phyloP scores from a whole-genome alignment of 2,797 vertebrate species.

The Urocyon cinereoargenteus region DNA sequence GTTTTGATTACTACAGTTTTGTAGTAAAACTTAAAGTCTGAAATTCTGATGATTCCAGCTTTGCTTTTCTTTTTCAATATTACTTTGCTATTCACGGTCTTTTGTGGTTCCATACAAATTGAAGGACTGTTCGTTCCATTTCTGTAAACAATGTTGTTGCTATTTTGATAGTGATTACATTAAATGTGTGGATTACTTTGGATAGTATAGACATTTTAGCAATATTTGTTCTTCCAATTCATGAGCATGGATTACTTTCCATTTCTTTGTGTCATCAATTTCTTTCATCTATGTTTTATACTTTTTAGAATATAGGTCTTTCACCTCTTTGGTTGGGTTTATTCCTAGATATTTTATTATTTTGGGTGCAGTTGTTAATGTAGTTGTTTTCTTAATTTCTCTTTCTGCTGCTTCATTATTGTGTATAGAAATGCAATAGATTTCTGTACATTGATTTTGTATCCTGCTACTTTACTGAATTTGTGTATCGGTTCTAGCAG shows the following conservation, averaged over 20 bases:
- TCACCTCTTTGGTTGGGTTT: neutral
- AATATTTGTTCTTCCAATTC: neutral
- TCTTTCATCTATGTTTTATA: neutral
- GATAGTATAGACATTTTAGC: neutral
- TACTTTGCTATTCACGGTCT: neutral
- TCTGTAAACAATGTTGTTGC: neutral
- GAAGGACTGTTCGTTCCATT: neutral
- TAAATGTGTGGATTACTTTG: neutral
- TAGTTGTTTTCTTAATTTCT: neutral
- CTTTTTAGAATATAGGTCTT: neutral
- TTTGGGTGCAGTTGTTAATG: neutral
- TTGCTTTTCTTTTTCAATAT: neutral
- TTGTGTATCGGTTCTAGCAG: neutral
- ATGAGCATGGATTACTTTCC: neutral
- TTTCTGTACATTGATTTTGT: neutral
- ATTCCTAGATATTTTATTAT: neutral
- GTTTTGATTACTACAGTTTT: neutral
- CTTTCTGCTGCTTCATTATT: neutral
- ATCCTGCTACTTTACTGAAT: neutral
- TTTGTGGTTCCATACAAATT: neutral
- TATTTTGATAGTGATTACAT: neutral
- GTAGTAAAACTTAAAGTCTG: neutral
- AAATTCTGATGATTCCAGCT: neutral
- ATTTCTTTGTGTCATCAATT: neutral
- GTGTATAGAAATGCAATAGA: neutral